These are phyloP conservation scores for Tachyglossus aculeatus DNA, from an alignment of 2,797 vertebrate species.

Conservation along the genomic window DNA sequence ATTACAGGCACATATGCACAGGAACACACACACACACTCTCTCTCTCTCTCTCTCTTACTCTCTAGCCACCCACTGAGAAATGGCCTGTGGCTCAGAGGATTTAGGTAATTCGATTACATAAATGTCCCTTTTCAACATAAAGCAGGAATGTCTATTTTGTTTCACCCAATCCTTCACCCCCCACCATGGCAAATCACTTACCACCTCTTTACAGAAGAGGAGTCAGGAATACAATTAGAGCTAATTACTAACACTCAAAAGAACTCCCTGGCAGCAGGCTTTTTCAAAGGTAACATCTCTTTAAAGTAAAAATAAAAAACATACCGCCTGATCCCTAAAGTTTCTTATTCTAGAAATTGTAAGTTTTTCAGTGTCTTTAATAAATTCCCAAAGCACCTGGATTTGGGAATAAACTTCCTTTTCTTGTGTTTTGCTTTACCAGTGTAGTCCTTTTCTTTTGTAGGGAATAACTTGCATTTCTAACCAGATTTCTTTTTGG, in stretches of 20 bases:
- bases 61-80: slow-evolving; percentile 56
- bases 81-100: slow-evolving; percentile 50
- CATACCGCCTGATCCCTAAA: background rate
- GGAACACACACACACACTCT: background rate
- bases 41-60: background rate
- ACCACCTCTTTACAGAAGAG: slow-evolving; percentile 30
- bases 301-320: slow-evolving; percentile 1
- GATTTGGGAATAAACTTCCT: slow-evolving; percentile 24
- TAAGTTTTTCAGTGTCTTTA: background rate
- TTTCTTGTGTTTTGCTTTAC: too few species aligned
- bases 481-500: too few species aligned
- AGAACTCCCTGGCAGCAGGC: slow-evolving; percentile 28
- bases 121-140: slow-evolving; percentile 34
- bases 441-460: too few species aligned
- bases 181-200: slow-evolving; percentile 27
- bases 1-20: too few species aligned
- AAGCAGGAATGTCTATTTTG: slow-evolving; percentile 36
- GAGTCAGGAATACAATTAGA: slow-evolving; percentile 47
- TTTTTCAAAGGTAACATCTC: slow-evolving; percentile 8
- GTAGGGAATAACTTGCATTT: too few species aligned
- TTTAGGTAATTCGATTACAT: slow-evolving; percentile 54
- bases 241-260: slow-evolving; percentile 57
- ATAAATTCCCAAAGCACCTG: slow-evolving; percentile 27
- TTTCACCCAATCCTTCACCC: slow-evolving; percentile 8
- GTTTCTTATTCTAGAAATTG: background rate